Conservation (phyloP, 2,888 invertebrate genomes). For the Stictocephala bisonia region DNA sequence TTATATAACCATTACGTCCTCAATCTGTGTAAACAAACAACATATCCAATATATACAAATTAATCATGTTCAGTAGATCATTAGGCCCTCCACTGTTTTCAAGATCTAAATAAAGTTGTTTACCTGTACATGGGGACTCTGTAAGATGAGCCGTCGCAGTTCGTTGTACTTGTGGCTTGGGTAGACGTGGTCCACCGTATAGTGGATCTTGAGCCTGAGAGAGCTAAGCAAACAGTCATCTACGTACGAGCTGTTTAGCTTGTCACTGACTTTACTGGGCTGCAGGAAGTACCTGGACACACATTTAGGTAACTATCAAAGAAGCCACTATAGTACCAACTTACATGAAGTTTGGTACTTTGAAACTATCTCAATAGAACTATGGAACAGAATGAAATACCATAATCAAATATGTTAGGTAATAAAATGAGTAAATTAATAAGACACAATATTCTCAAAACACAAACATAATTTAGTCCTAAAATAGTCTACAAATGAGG, state of each 20-base stretch:
- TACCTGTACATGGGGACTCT: slow-evolving; percentile 72
- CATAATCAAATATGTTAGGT: no score
- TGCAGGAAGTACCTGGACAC: slow-evolving; percentile 78
- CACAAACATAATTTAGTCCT: no score
- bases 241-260: slow-evolving; percentile 65
- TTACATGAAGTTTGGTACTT: no score
- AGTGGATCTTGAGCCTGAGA: slow-evolving; percentile 85
- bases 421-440: no score
- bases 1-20: no score
- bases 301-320: slow-evolving; percentile 15
- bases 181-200: slow-evolving; percentile 91
- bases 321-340: no score
- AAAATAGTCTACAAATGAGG: no score
- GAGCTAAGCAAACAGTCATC: slow-evolving; percentile 74
- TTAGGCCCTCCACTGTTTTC: no score
- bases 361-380: no score
- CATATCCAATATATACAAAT: background rate
- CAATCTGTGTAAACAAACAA: background rate
- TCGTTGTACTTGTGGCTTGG: slow-evolving; percentile 83
- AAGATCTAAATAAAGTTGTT: no score
- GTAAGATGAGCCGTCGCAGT: slow-evolving; percentile 80
- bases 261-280: slow-evolving; percentile 75
- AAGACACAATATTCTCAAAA: no score
- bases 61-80: background rate
- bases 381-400: no score